phyloP scores from a whole-genome alignment of 2,888 invertebrate genomes.

The Watsonalla binaria region DNA sequence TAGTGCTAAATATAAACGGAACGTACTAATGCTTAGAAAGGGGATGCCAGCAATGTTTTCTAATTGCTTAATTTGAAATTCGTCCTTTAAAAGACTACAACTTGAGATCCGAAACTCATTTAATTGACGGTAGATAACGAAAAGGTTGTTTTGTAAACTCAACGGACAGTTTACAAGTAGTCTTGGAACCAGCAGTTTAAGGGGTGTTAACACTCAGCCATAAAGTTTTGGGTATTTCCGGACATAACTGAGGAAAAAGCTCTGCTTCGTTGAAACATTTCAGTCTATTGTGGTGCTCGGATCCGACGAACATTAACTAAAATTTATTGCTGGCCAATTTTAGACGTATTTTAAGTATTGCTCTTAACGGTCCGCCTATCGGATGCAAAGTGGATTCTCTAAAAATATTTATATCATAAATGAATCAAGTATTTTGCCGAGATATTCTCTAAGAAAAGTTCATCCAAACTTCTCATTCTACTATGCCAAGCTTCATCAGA shows the following conservation, averaged over 20 bases:
- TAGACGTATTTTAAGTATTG: slow-evolving; percentile 52
- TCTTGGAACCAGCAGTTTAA: slow-evolving; percentile 30
- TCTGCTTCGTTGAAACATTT: slow-evolving; percentile 26
- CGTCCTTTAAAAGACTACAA: too few species aligned
- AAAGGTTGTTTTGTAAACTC: slow-evolving; percentile 15
- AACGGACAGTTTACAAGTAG: slow-evolving; percentile 14
- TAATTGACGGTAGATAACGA: background rate
- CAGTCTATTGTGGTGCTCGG: slow-evolving; percentile 46
- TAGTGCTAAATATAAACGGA: too few species aligned
- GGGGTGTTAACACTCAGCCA: slow-evolving; percentile 38
- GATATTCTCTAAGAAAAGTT: too few species aligned
- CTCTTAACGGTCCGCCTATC: slow-evolving; percentile 35
- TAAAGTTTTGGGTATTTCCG: slow-evolving; percentile 38
- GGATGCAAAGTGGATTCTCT: slow-evolving; percentile 26
- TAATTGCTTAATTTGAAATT: too few species aligned
- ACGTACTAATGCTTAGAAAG: too few species aligned
- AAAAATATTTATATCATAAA: slow-evolving; percentile 30
- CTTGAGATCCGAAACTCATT: background rate
- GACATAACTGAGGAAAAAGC: slow-evolving; percentile 36
- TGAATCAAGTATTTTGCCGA: slow-evolving; percentile 4
- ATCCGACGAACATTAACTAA: slow-evolving; percentile 49
- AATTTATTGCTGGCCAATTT: slow-evolving; percentile 57
- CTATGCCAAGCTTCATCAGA: too few species aligned
- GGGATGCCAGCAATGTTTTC: too few species aligned
- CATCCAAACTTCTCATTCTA: too few species aligned